Evolutionary conservation across 2,113 vertebrate species (phyloP).

Genomic region (Argyrosomus japonicus): DNA sequence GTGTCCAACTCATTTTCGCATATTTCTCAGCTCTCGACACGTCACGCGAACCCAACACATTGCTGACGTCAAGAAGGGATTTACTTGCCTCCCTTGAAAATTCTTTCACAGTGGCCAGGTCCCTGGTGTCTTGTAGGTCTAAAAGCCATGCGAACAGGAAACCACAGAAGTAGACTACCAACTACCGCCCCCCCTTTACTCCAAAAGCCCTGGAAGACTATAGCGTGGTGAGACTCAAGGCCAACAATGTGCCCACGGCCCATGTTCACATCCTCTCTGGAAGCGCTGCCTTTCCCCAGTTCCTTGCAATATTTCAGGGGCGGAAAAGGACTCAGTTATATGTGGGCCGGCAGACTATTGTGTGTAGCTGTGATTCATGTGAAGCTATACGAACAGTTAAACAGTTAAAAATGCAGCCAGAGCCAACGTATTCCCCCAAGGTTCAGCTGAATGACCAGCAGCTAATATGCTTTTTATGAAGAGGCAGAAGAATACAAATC

Average conservation of each 20-base stretch:
- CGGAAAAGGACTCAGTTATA: conserved; percentile 73
- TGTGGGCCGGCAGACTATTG: conserved; percentile 69
- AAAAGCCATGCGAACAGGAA: conserved; percentile 81
- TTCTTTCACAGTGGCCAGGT: conserved; percentile 59
- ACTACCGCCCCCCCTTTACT: conserved; percentile 49
- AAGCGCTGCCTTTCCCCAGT: conserved; percentile 74
- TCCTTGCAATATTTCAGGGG: conserved; percentile 63
- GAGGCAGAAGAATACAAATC: not conserved
- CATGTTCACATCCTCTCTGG: conserved; percentile 82
- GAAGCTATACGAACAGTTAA: conserved; percentile 50
- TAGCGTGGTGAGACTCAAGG: conserved; percentile 81
- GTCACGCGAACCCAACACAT: conserved; percentile 67
- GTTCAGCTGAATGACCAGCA: conserved; percentile 22
- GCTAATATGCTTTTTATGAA: conserved; percentile 22
- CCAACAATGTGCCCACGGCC: conserved; percentile 78
- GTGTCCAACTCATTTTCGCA: conserved; percentile 38
- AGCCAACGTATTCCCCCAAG: conserved; percentile 29
- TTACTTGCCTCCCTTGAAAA: conserved; percentile 55
- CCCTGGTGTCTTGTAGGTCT: conserved; percentile 76
- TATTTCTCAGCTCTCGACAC: conserved; percentile 48
- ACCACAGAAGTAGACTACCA: conserved; percentile 55
- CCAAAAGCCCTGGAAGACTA: conserved; percentile 67
- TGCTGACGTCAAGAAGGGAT: conserved; percentile 82
- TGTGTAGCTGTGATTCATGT: conserved; percentile 71
- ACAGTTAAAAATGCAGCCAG: conserved; percentile 28